A percentile compares a stretch with the other conserved stretches of the same genome.
phyloP scores from a whole-genome alignment of 2,113 vertebrate genomes.

The Amazona vittata region DNA sequence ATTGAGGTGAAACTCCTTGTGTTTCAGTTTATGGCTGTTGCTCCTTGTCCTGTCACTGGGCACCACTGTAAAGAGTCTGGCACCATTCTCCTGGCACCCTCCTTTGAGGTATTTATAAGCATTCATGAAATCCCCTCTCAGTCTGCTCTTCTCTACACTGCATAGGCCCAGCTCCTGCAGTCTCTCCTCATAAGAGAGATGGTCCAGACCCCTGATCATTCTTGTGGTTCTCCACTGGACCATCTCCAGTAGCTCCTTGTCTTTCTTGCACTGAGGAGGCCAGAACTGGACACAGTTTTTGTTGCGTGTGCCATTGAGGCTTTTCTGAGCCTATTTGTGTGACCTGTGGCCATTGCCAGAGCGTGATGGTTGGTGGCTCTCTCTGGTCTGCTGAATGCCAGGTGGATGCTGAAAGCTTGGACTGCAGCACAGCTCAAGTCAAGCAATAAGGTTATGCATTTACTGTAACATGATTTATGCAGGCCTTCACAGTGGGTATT shows the following conservation, averaged over 20 bases:
- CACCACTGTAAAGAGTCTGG: not conserved
- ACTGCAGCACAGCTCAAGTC: not conserved
- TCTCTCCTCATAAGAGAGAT: not conserved
- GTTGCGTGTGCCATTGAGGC: not conserved
- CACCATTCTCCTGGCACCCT: not conserved
- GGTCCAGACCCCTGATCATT: not conserved
- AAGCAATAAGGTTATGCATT: not conserved
- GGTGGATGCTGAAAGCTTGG: not conserved
- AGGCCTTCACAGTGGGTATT: not conserved
- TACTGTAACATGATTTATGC: conserved; percentile 36
- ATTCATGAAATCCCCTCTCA: not conserved
- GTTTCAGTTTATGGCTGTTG: not conserved
- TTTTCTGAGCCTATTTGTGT: not conserved
- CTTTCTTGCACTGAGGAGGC: not conserved
- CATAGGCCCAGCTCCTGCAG: not conserved
- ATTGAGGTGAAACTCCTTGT: not conserved
- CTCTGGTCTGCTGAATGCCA: not conserved
- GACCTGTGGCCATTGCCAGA: not conserved
- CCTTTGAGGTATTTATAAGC: not conserved
- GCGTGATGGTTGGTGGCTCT: not conserved
- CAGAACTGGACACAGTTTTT: not conserved
- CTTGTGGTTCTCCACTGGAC: not conserved
- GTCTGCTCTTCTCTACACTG: not conserved
- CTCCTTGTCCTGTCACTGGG: not conserved
- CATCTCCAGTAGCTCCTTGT: not conserved